phyloP scores from a whole-genome alignment of 1,140 invertebrate genomes.

The Bombyx mandarina region DNA sequence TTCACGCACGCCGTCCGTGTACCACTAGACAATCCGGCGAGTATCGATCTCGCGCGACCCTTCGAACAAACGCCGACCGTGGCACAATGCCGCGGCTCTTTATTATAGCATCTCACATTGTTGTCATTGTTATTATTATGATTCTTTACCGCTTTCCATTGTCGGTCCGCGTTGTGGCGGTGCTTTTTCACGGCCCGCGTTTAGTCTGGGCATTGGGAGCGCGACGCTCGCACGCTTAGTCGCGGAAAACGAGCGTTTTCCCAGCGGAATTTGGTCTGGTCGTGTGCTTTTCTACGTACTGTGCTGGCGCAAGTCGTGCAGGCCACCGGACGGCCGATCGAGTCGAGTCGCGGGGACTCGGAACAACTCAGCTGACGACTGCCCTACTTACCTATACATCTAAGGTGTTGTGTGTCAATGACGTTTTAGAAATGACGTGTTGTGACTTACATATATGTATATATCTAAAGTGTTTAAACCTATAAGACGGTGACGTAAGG shows the following conservation, averaged over 20 bases:
- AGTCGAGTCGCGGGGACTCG: constrained; percentile 10
- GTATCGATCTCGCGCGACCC: constrained; percentile 67
- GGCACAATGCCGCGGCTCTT: constrained; percentile 66
- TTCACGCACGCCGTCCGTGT: constrained; percentile 47
- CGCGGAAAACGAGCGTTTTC: constrained; percentile 62
- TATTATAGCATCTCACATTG: constrained; percentile 72
- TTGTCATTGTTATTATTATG: constrained; percentile 72
- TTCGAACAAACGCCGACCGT: constrained; percentile 58
- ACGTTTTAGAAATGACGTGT: too few species aligned
- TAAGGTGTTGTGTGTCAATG: too few species aligned
- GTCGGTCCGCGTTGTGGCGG: constrained; percentile 66
- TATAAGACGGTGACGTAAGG: too few species aligned
- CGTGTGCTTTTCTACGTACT: constrained; percentile 32
- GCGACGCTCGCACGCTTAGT: constrained; percentile 64
- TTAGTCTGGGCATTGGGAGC: constrained; percentile 68
- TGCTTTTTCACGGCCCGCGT: constrained; percentile 66
- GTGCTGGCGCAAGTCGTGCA: constrained; percentile 33
- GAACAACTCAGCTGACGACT: constrained; percentile 25
- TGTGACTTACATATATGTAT: too few species aligned
- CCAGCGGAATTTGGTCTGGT: constrained; percentile 45
- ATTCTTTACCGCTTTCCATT: constrained; percentile 71
- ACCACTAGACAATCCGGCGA: constrained; percentile 50
- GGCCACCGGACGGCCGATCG: constrained; percentile 16
- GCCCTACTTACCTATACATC: constrained; percentile 10
- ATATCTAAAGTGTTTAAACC: too few species aligned